A percentile compares a stretch with the other conserved stretches of the same genome.
Conservation (phyloP, 2,797 vertebrate genomes). For the Rhinichthys osculus region DNA sequence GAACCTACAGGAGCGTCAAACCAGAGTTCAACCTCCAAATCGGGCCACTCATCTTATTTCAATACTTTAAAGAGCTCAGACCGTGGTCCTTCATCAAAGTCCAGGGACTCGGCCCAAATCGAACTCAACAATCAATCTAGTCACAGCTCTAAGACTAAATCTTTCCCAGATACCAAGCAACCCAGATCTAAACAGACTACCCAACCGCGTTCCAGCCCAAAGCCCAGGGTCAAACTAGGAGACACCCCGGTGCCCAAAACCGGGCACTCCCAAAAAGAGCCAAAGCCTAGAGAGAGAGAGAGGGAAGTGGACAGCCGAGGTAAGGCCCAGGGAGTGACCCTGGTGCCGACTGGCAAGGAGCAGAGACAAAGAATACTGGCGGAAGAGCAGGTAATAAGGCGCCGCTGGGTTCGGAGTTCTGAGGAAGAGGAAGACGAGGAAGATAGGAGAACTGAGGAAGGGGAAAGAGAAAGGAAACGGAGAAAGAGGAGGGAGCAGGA, state of each 20-base stretch:
- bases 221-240: conserved; percentile 65
- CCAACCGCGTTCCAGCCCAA: conserved; percentile 60
- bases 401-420: conserved; percentile 58
- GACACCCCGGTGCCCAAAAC: conserved; percentile 55
- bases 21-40: conserved; percentile 59
- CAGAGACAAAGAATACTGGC: conserved; percentile 79
- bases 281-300: conserved; percentile 64
- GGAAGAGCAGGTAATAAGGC: conserved; percentile 66
- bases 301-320: conserved; percentile 73
- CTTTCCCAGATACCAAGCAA: conserved; percentile 53
- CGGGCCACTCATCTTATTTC: conserved; percentile 59
- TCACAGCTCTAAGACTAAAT: conserved; percentile 51
- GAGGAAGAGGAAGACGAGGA: conserved; percentile 52
- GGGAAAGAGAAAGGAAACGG: conserved; percentile 47
- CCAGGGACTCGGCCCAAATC: conserved; percentile 60
- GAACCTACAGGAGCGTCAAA: conserved; percentile 60
- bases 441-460: conserved; percentile 36
- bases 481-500: conserved; percentile 56
- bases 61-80: conserved; percentile 62
- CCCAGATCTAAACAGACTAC: conserved; percentile 55
- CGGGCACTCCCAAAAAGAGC: conserved; percentile 66
- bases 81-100: conserved; percentile 57
- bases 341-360: conserved; percentile 69
- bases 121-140: conserved; percentile 54
- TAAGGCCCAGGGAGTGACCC: conserved; percentile 65